Conservation (phyloP, 2,113 vertebrate genomes). For the Piaya cayana region DNA sequence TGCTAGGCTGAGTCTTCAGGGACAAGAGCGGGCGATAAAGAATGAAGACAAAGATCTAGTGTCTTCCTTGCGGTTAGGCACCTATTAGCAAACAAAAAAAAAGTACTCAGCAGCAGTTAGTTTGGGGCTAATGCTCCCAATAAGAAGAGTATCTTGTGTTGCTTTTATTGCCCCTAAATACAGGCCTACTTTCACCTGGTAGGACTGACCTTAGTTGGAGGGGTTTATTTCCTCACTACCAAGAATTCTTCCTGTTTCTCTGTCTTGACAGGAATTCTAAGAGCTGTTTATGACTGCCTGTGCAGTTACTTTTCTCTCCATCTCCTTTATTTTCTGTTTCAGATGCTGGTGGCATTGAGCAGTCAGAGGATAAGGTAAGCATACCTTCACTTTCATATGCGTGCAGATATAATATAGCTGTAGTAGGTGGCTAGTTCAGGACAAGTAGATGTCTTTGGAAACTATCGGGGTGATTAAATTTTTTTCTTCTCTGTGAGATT, state of each 20-base stretch:
- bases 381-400: neutral
- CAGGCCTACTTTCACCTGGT: neutral
- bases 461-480: neutral
- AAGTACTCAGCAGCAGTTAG: neutral
- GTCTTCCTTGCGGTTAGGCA: neutral
- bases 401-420: neutral
- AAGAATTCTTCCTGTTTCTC: neutral
- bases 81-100: neutral
- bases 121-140: neutral
- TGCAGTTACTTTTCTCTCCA: neutral
- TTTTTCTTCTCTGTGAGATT: neutral
- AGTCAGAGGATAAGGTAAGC: constrained; percentile 60
- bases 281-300: neutral
- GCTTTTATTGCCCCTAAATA: neutral
- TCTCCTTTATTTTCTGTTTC: neutral
- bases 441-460: neutral
- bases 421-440: neutral
- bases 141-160: neutral
- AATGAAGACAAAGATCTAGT: neutral
- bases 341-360: constrained; percentile 34
- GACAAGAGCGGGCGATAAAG: neutral
- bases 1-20: neutral
- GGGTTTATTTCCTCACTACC: neutral
- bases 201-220: neutral
- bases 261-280: neutral